phyloP scores from a whole-genome alignment of 2,797 vertebrate species.

The Ceryle rudis region DNA sequence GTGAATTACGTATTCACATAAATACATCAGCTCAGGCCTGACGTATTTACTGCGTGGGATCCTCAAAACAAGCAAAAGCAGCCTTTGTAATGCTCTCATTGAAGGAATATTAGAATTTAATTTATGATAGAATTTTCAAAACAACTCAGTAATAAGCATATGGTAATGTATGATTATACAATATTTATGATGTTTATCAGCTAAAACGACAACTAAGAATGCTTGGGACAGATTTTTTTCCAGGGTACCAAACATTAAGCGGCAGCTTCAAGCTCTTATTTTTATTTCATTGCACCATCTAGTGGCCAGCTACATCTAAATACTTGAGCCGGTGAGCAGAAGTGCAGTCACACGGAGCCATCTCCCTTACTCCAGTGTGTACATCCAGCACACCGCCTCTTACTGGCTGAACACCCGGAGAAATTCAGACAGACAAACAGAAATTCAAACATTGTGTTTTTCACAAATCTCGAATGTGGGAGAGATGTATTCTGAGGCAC shows the following conservation, averaged over 20 bases:
- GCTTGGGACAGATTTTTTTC: background rate
- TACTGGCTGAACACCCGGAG: fast-evolving
- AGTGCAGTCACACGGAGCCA: fast-evolving
- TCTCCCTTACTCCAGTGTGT: fast-evolving
- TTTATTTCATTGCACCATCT: slow-evolving; percentile 69
- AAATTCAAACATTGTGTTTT: background rate
- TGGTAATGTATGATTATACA: too few relatives aligned
- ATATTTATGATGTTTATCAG: background rate
- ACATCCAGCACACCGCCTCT: background rate
- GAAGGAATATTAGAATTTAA: background rate
- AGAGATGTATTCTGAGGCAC: fast-evolving
- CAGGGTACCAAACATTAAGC: fast-evolving
- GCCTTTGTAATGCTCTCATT: background rate
- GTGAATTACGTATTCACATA: background rate
- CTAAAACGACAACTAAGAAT: background rate
- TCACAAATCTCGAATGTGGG: fast-evolving
- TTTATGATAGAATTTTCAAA: background rate
- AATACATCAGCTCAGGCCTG: background rate
- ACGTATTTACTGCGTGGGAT: background rate
- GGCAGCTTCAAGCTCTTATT: background rate
- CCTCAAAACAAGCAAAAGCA: background rate
- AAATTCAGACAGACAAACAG: too few relatives aligned
- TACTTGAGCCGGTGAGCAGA: background rate
- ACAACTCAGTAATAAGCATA: background rate
- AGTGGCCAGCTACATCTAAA: background rate